A percentile compares a stretch with the other conserved stretches of the same genome.
Evolutionary conservation across 2,113 vertebrate species (phyloP).

Genomic region (Gracilinanus agilis): DNA sequence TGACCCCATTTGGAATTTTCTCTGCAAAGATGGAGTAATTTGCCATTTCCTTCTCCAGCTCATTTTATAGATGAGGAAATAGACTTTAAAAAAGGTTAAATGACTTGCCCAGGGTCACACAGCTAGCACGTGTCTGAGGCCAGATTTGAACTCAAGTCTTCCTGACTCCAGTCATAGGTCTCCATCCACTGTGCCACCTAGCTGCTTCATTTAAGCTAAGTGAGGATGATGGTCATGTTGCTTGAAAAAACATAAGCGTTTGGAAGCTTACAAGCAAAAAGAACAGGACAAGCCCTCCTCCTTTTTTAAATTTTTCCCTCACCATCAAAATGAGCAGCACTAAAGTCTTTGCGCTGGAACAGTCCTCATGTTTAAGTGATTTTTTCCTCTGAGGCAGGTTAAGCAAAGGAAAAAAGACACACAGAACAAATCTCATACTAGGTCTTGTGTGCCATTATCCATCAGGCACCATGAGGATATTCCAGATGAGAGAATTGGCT

Average conservation of each 20-base stretch:
- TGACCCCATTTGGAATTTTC: too few species aligned
- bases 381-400: slow-evolving; percentile 39
- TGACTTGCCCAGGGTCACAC: neutral
- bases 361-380: neutral
- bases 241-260: too few species aligned
- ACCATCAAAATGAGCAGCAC: too few species aligned
- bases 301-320: too few species aligned
- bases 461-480: neutral
- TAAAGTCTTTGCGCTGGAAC: neutral
- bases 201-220: too few species aligned
- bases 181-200: neutral
- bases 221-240: too few species aligned
- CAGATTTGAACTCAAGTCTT: neutral
- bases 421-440: neutral
- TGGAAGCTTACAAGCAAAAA: too few species aligned
- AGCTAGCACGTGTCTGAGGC: neutral
- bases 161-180: neutral
- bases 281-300: too few species aligned
- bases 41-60: too few species aligned
- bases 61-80: too few species aligned
- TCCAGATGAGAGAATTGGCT: neutral
- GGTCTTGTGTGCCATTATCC: slow-evolving; percentile 45
- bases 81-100: too few species aligned
- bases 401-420: slow-evolving; percentile 26
- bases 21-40: too few species aligned